Percentiles rank a stretch among this genome's conserved stretches.
Conservation (phyloP, 2,888 invertebrate genomes). For the Ectobius pallidus region DNA sequence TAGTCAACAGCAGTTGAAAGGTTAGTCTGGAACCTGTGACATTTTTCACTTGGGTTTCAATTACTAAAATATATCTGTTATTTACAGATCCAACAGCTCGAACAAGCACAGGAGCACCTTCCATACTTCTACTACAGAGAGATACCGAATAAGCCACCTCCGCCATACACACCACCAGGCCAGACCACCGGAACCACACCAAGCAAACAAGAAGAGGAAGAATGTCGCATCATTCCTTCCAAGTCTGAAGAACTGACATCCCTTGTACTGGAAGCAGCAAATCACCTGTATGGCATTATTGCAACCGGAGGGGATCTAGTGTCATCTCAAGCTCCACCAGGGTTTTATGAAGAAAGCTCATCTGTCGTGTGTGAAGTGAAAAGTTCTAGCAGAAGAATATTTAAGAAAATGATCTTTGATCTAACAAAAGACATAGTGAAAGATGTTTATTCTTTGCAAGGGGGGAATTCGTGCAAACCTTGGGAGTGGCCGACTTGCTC, state of each 20-base stretch:
- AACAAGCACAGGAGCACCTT: conserved; percentile 59
- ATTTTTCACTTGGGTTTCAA: no score
- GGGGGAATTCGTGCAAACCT: neutral
- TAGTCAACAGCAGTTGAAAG: no score
- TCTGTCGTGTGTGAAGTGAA: neutral
- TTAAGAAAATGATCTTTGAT: conserved; percentile 1
- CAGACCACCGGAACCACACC: conserved; percentile 46
- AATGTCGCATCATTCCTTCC: neutral
- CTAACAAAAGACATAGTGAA: conserved; percentile 5
- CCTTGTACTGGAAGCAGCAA: neutral
- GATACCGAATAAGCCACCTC: conserved; percentile 77
- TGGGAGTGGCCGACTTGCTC: neutral
- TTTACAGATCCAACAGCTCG: conserved; percentile 56
- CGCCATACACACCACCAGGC: conserved; percentile 72
- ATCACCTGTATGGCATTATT: neutral
- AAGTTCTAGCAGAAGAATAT: neutral
- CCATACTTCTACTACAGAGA: conserved; percentile 65
- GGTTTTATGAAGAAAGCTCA: neutral
- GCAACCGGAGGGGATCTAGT: neutral
- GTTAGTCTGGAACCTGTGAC: no score
- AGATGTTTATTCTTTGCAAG: neutral
- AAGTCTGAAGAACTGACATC: neutral
- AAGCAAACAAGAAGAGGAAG: neutral
- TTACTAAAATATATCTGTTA: no score
- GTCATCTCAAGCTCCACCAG: neutral